Base-by-base conservation (phyloP, 2,797 vertebrate genomes). In the Myotis vivesi region DNA sequence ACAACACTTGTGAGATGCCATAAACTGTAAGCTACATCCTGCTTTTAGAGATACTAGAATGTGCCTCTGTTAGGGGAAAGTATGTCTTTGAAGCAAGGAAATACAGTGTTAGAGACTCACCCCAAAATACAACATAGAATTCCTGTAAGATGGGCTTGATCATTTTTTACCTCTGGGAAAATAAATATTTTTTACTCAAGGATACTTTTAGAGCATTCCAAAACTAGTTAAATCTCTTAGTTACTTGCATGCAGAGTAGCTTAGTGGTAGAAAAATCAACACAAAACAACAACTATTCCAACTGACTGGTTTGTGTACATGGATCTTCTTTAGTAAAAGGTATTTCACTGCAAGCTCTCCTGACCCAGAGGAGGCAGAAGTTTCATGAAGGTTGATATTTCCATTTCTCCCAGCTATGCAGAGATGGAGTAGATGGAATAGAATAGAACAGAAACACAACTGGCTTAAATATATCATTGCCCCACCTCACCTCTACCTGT, bases 1-100 rank as follows among this genome's bases (percentile, higher is more conserved):
- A 62, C 11, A 49, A 10, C 12, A 77, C 5, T 30, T 64, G 13
- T 30, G 68, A 85, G 46, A 81, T 33, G 25, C 38, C 30, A 1
- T 64, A 85, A 82, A 87, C 44, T 49, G 4, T 69, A 88, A 57
- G 16, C 8, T 53, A 8, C 12, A 59, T 16, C 8, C 17, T 80
- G 10, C 88, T 83, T 94, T 92, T 68, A 76, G 57, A 20, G n/a
- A 82, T 13, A 86, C 10, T 30, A 51, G 86, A 87, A 38, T 51
- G 28, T 2, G n/a, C 28, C n/a, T 49, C 17, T 64, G 1, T 66
- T 23, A 13, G 36, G 19, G 17, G 25, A 3, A 30, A 38, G 13
- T 44, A n/a, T 73, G 49, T 66, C 33, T 76, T 72, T 73, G 5
- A 79, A 73, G 68, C 36, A 44, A 6, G 36, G n/a, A 87, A 68